Base-by-base conservation (phyloP, 2,888 invertebrate species). In the Neoitamus cyanurus region DNA sequence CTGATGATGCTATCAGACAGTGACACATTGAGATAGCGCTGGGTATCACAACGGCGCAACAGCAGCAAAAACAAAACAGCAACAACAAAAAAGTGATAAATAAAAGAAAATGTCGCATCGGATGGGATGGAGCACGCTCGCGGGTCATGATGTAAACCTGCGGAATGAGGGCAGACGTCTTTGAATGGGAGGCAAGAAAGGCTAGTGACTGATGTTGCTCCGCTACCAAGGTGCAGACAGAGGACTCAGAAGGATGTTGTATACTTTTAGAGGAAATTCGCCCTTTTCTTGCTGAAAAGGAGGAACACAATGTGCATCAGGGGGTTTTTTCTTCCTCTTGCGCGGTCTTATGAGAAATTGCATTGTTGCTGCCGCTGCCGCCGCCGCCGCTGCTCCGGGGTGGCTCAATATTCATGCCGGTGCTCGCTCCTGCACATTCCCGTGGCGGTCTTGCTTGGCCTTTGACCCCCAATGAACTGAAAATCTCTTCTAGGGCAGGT, bases 81-180 rank as follows among this genome's bases (percentile, higher is more conserved):
- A 48, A 48, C n/a, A 7, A 15, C 3, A 48, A 48, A 20, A 48
- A 20, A 58, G 58, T 58, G 58, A 58, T 58, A 58, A 58, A 58
- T 58, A 58, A 58, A 58, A 58, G 58, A 58, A 58, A 58, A 58
- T 58, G 58, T 58, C 58, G 20, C 58, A 58, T 58, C 58, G 25
- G 58, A 58, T 58, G 58, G 58, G 20, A 58, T 58, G 58, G 58
- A 25, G 58, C 58, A 58, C 9, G 58, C 58, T 58, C 20, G 25
- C 58, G 58, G 58, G 58, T 58, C 58, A 58, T 58, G 25, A 58
- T 58, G 58, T 58, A 58, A 58, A 58, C 58, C 11, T 20, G 20
- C 58, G 58, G 58, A 58, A 58, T 58, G 58, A 58, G 58, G 58
- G 58, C 58, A 58, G 58, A 58, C 58, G 58, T 58, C 58, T 58